Conservation (phyloP, 1,140 invertebrate genomes). For the Muscidifurax raptorellus region DNA sequence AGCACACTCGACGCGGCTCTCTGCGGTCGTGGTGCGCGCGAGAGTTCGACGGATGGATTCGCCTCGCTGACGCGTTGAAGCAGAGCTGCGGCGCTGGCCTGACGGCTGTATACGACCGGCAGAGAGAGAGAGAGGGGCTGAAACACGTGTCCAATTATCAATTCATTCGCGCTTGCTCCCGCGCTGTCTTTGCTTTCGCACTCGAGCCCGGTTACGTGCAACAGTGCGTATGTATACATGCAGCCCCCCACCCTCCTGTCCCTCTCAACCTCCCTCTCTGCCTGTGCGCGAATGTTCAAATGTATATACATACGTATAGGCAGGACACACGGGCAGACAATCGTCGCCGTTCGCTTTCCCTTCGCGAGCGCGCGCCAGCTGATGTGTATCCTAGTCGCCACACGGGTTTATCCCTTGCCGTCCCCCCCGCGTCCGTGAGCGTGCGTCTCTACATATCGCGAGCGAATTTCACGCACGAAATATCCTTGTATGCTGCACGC, state of each 20-base stretch:
- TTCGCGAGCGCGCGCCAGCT: no score
- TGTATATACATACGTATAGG: no score
- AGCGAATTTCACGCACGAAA: constrained; percentile 37
- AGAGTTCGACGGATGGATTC: constrained; percentile 25
- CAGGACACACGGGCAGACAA: neutral
- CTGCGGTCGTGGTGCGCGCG: constrained; percentile 45
- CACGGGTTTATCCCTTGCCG: neutral
- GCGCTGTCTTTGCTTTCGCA: constrained; percentile 1
- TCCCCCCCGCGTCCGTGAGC: no score
- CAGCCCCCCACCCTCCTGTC: no score
- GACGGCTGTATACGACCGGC: neutral
- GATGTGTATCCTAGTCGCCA: neutral
- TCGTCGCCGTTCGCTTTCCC: neutral
- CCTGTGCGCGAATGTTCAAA: no score
- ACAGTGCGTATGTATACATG: neutral
- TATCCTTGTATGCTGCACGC: constrained; percentile 24
- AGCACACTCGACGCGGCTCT: constrained; percentile 58
- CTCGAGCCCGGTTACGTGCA: neutral
- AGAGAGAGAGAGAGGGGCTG: constrained; percentile 8
- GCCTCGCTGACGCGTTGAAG: neutral
- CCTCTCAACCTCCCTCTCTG: no score
- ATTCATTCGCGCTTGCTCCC: constrained; percentile 45
- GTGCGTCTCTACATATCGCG: no score
- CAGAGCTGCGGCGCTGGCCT: neutral
- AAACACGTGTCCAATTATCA: constrained; percentile 74